These are phyloP conservation scores for Percopsis transmontana DNA, from an alignment of 2,113 vertebrate species.

Conservation along the genomic window DNA sequence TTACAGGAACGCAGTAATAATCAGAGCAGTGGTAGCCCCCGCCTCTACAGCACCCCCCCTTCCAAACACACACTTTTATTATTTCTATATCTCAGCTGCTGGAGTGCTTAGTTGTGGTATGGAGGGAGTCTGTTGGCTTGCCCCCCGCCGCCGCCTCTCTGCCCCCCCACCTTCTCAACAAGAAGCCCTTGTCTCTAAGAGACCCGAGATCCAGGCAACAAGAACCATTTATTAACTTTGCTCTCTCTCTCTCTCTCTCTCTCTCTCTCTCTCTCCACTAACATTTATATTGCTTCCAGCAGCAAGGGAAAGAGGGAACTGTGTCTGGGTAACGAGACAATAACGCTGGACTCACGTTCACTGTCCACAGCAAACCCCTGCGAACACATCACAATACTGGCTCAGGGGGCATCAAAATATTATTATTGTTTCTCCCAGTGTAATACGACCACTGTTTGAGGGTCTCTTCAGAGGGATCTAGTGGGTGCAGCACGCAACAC, in stretches of 20 bases:
- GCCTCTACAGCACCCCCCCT: slow-evolving; percentile 16
- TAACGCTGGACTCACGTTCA: not conserved
- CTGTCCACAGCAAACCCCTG: not conserved
- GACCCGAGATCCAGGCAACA: slow-evolving; percentile 19
- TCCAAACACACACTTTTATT: not conserved
- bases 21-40: slow-evolving; percentile 30
- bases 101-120: slow-evolving; percentile 46
- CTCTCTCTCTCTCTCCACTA: slow-evolving; percentile 14
- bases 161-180: slow-evolving; percentile 29
- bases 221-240: slow-evolving; percentile 44
- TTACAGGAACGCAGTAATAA: slow-evolving; percentile 42
- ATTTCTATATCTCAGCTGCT: slow-evolving; percentile 59
- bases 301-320: slow-evolving; percentile 7
- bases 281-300: slow-evolving; percentile 26
- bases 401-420: not conserved
- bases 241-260: not conserved
- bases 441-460: not conserved
- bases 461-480: not conserved
- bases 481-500: slow-evolving; percentile 10
- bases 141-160: not conserved
- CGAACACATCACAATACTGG: not conserved
- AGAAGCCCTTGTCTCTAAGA: slow-evolving; percentile 49
- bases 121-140: slow-evolving; percentile 12
- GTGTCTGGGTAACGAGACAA: not conserved
- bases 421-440: not conserved